Conservation (phyloP, 64 coral and sea anemone species). For the Hydrozoanthus tunicans region DNA sequence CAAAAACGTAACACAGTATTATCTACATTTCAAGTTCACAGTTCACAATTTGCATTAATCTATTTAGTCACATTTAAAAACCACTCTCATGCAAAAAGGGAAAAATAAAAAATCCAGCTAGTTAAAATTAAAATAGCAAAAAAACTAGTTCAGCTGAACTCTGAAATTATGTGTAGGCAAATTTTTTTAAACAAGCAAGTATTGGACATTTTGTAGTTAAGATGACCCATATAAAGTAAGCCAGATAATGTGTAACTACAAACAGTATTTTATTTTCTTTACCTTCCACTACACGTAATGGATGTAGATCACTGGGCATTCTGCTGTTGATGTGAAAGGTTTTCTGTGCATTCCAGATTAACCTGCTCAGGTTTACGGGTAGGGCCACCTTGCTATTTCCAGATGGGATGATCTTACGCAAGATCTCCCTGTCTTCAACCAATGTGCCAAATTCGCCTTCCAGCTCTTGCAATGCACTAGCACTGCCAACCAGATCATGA, state of each 20-base stretch:
- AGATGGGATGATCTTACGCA: constrained; percentile 85
- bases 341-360: constrained; percentile 99
- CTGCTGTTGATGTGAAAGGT: constrained; percentile 92
- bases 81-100: too few species aligned
- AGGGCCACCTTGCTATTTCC: constrained; percentile 97
- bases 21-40: too few species aligned
- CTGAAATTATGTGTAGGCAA: too few species aligned
- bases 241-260: not conserved
- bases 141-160: too few species aligned
- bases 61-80: too few species aligned
- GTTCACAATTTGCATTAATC: too few species aligned
- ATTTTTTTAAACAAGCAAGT: too few species aligned
- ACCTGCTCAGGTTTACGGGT: constrained; percentile 91
- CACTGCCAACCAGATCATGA: constrained; percentile 87
- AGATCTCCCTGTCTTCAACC: constrained; percentile 82
- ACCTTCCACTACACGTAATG: constrained; percentile 93
- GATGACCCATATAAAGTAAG: not conserved
- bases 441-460: constrained; percentile 82
- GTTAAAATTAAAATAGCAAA: too few species aligned
- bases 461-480: constrained; percentile 78
- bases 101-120: too few species aligned
- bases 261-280: not conserved
- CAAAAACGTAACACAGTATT: too few species aligned
- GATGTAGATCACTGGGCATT: constrained; percentile 90
- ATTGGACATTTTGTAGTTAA: not conserved